phyloP scores from a whole-genome alignment of 2,888 invertebrate genomes.

The Phaonia tiefii region DNA sequence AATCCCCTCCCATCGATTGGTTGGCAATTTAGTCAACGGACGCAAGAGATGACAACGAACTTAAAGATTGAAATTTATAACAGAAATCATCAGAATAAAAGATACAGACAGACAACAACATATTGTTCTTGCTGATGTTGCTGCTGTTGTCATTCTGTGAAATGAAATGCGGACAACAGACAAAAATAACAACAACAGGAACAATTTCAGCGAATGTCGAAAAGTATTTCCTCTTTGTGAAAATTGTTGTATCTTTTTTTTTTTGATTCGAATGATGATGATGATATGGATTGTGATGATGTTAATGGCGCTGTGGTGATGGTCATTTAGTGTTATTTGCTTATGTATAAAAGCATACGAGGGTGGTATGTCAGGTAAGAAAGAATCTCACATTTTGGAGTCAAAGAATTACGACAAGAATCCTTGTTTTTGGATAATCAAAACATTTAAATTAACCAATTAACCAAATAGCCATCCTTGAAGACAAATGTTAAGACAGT shows the following conservation, averaged over 20 bases:
- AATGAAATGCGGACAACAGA: slow-evolving; percentile 34
- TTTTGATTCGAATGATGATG: slow-evolving; percentile 42
- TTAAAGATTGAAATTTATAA: slow-evolving; percentile 57
- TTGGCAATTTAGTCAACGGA: slow-evolving; percentile 38
- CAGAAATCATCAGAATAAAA: slow-evolving; percentile 37
- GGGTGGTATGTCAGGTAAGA: not conserved
- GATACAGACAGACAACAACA: slow-evolving; percentile 32
- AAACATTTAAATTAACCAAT: too few species aligned
- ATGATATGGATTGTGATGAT: slow-evolving; percentile 40
- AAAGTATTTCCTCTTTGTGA: slow-evolving; percentile 56
- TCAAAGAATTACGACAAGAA: too few species aligned
- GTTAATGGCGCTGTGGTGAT: slow-evolving; percentile 45
- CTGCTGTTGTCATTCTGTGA: slow-evolving; percentile 44
- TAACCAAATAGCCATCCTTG: too few species aligned
- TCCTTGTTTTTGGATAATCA: too few species aligned
- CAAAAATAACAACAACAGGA: slow-evolving; percentile 49
- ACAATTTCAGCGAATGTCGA: slow-evolving; percentile 8
- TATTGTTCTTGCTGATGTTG: not conserved
- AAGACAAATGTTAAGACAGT: too few species aligned
- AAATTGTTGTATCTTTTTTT: not conserved
- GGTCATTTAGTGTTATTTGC: slow-evolving; percentile 55
- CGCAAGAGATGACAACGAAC: slow-evolving; percentile 59
- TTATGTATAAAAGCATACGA: slow-evolving; percentile 32
- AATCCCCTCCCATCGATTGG: not conserved
- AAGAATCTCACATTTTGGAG: too few species aligned